phyloP scores from a whole-genome alignment of 2,797 vertebrate genomes.

The Euphonia xanthogaster region DNA sequence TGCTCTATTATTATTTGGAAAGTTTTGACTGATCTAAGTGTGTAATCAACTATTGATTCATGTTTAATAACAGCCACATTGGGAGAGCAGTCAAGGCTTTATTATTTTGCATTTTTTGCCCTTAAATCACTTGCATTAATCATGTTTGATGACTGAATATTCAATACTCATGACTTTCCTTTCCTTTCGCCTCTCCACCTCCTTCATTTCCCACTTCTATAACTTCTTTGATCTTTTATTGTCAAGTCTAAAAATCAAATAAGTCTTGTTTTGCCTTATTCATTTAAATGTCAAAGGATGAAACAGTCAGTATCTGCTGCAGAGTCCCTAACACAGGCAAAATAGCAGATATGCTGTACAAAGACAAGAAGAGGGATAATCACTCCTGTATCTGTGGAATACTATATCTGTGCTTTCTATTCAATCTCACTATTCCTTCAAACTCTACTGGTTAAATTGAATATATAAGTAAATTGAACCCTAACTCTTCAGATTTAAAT shows the following conservation, averaged over 20 bases:
- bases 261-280: not conserved
- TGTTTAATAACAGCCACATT: constrained; percentile 44
- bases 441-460: not conserved
- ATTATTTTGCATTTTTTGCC: constrained; percentile 44
- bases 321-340: not conserved
- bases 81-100: constrained; percentile 35
- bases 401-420: not conserved
- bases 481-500: not conserved
- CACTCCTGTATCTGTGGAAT: not conserved
- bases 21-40: constrained; percentile 43
- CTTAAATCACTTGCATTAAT: constrained; percentile 59
- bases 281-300: constrained; percentile 19
- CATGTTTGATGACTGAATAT: constrained; percentile 29
- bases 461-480: not conserved
- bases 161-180: constrained; percentile 7
- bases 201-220: constrained; percentile 22
- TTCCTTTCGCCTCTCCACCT: not conserved
- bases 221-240: constrained; percentile 26
- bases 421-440: not conserved
- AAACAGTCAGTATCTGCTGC: not conserved
- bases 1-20: constrained; percentile 27
- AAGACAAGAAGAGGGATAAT: not conserved
- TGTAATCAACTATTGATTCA: constrained; percentile 51
- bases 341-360: not conserved
- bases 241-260: not conserved